Evolutionary conservation across 2,113 vertebrate species (phyloP).

Genomic region (Sinocyclocheilus grahami): DNA sequence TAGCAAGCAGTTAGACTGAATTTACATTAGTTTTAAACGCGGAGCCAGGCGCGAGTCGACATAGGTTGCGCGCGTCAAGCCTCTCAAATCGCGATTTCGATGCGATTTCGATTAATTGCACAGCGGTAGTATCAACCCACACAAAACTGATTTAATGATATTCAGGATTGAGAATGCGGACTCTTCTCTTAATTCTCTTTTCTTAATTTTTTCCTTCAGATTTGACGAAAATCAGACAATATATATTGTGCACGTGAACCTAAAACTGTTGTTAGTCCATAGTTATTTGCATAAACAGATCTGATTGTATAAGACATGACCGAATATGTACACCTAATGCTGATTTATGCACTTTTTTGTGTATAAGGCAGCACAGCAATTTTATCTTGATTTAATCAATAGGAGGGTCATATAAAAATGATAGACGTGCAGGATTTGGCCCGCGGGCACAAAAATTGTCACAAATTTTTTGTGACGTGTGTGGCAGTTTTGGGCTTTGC

Average conservation of each 20-base stretch:
- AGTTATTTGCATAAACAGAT: not conserved
- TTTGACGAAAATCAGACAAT: not conserved
- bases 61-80: no score
- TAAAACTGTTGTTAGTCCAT: not conserved
- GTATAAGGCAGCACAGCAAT: not conserved
- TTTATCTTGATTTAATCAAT: not conserved
- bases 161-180: not conserved
- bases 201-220: not conserved
- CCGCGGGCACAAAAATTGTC: not conserved
- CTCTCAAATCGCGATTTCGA: no score
- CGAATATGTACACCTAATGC: not conserved
- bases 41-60: no score
- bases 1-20: no score
- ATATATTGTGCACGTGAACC: not conserved
- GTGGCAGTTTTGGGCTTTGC: constrained; percentile 5
- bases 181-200: not conserved
- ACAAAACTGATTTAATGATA: not conserved
- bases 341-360: not conserved
- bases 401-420: constrained; percentile 9
- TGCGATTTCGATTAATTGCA: no score
- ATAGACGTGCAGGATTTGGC: not conserved
- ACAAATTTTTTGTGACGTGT: not conserved
- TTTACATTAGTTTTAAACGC: no score
- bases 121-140: not conserved
- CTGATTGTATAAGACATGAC: not conserved